Evolutionary conservation across 2,797 vertebrate species (phyloP), one percentile per base, ranked within the genome.

Genomic region (Serranus cabrilla): DNA sequence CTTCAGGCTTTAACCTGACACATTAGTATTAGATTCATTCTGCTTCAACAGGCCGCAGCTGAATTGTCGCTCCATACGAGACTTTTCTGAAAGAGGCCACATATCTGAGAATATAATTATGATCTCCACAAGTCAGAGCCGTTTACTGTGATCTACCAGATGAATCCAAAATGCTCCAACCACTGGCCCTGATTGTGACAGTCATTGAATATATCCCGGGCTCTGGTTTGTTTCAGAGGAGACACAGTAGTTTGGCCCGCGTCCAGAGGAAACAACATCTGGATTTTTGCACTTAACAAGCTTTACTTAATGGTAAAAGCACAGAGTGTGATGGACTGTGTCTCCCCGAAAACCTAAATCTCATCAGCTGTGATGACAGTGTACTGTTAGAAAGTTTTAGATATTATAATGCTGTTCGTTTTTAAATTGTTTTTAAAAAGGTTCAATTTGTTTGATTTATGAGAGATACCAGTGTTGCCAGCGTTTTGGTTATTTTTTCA

Each of bases 191-290:
- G 78, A 68, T 46, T 58, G 43, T 70, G 75, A 86, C 72, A 64
- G 62, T 84, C 76, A n/a, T 6, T 47, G 56, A 58, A 63, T 75
- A 69, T 58, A 74, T 83, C 56, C 12, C 18, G 2, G 37, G 52
- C 49, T 87, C 83, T 82, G 82, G 65, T 70, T 78, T 83, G 52
- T 82, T 74, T 87, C 81, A 84, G 60, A 73, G 27, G 61, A 84
- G 81, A 87, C 81, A 64, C 34, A 52, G 83, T 45, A 77, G 78
- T 74, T 58, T 90, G 87, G 78, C 56, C 10, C 0, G 1, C 11
- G 55, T 85, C 87, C 87, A 85, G 76, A 84, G 74, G 74, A 77
- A 76, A 82, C 73, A 82, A 74, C 89, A 89, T 91, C 88, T 91
- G 89, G 84, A 84, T 69, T 90, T 77, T 47, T 68, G 54, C 67